These are phyloP conservation scores for Hydrochoerus hydrochaeris DNA, from an alignment of 2,113 vertebrate genomes.

Conservation along the genomic window DNA sequence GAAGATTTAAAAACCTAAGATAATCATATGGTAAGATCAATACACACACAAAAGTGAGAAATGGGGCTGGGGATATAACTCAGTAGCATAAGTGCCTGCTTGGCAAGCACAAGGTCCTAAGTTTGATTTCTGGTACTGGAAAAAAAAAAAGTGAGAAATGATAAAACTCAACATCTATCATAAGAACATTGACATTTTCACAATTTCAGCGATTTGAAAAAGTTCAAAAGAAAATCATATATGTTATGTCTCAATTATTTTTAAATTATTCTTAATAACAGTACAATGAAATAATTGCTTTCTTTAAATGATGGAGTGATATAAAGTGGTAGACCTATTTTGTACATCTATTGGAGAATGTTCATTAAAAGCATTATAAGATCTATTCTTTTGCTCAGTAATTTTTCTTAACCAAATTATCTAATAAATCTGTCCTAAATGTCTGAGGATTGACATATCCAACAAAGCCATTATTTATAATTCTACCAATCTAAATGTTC, in stretches of 20 bases:
- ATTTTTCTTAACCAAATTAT: slow-evolving; percentile 19
- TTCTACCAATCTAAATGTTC: neutral
- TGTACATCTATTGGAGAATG: neutral
- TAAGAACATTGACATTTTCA: neutral
- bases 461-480: neutral
- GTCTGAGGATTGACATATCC: neutral
- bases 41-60: neutral
- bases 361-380: slow-evolving; percentile 25
- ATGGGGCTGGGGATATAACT: too few species aligned
- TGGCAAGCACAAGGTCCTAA: too few species aligned
- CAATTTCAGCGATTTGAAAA: slow-evolving; percentile 13
- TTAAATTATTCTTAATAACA: slow-evolving; percentile 18
- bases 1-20: neutral
- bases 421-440: neutral
- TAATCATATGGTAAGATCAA: neutral
- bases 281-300: neutral
- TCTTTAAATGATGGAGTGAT: neutral
- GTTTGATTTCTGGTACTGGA: too few species aligned
- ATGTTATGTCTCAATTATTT: neutral
- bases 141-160: neutral
- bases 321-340: neutral
- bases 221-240: neutral
- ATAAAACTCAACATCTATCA: neutral
- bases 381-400: neutral
- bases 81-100: too few species aligned